A percentile compares a stretch with the other conserved stretches of the same genome.
phyloP scores from a whole-genome alignment of 2,797 vertebrate species.

The Hipposideros larvatus region DNA sequence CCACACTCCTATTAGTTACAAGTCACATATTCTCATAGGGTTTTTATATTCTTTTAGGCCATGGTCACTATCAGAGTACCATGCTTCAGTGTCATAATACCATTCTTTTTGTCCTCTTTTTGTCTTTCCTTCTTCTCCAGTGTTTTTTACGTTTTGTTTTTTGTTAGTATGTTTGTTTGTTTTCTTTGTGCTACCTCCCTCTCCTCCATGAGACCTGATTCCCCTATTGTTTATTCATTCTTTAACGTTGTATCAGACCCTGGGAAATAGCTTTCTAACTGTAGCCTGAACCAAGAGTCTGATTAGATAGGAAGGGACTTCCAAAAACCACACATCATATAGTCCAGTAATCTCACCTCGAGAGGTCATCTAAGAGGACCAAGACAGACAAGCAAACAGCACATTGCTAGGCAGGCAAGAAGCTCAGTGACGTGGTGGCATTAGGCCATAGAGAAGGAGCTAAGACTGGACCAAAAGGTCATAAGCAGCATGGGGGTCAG shows the following conservation, averaged over 20 bases:
- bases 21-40: background rate
- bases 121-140: background rate
- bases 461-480: background rate
- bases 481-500: background rate
- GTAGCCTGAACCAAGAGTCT: conserved; percentile 3
- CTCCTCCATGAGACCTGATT: background rate
- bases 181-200: background rate
- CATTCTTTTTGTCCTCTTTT: background rate
- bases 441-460: background rate
- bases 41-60: background rate
- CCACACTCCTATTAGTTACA: background rate
- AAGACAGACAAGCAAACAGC: background rate
- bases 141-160: background rate
- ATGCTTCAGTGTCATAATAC: background rate
- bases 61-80: background rate
- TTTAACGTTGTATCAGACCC: background rate
- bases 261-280: background rate
- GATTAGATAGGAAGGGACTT: background rate
- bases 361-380: background rate
- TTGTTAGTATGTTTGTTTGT: background rate
- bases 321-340: background rate
- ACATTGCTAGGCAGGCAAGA: background rate
- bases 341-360: background rate
- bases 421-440: background rate
- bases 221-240: background rate